phyloP scores from a whole-genome alignment of 2,888 invertebrate genomes.

The Latheticus oryzae region DNA sequence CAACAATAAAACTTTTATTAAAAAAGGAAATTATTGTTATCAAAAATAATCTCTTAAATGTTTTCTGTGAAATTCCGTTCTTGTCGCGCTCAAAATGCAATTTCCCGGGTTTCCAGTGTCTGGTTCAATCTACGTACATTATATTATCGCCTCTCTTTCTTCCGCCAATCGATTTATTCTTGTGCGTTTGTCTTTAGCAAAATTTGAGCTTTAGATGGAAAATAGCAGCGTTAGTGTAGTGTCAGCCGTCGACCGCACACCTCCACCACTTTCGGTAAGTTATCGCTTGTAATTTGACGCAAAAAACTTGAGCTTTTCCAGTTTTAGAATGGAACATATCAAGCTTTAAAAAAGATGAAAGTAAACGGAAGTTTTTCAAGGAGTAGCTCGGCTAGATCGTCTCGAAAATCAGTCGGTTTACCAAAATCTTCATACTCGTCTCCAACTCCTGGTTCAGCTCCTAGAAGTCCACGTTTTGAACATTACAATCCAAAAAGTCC shows the following conservation, averaged over 20 bases:
- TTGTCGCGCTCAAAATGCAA: constrained; percentile 52
- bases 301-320: constrained; percentile 1
- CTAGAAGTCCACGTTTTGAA: constrained; percentile 54
- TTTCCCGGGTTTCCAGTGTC: constrained; percentile 54
- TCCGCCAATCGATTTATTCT: constrained; percentile 32
- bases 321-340: constrained; percentile 49
- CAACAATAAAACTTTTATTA: no score
- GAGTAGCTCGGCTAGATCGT: constrained; percentile 57
- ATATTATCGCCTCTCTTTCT: constrained; percentile 42
- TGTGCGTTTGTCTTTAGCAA: constrained; percentile 42
- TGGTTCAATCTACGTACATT: constrained; percentile 20
- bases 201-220: constrained; percentile 41
- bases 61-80: constrained; percentile 43
- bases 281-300: no score
- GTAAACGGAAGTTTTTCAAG: constrained; percentile 56
- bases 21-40: no score
- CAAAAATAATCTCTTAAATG: no score
- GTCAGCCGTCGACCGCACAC: constrained; percentile 39
- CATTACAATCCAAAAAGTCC: constrained; percentile 45
- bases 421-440: constrained; percentile 61
- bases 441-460: constrained; percentile 53
- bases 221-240: constrained; percentile 48
- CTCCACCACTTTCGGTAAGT: constrained; percentile 40
- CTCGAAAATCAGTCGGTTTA: constrained; percentile 50
- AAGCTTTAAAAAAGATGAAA: constrained; percentile 40